A percentile compares a stretch with the other conserved stretches of the same genome.
phyloP scores from a whole-genome alignment of 2,888 invertebrate species.

The Caenorhabditis sp. region DNA sequence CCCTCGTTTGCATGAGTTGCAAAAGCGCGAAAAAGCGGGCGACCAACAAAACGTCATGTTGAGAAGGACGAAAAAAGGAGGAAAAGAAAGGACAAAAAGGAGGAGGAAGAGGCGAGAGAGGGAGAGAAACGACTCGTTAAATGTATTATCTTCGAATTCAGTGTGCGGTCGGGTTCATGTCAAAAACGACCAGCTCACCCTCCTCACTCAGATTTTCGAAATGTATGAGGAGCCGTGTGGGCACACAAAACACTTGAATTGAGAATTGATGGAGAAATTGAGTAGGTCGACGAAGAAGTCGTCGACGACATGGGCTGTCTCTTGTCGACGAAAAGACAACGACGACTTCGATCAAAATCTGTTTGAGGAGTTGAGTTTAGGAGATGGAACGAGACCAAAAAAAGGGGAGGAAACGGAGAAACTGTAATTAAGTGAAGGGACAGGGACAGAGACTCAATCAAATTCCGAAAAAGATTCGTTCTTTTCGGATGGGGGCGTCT shows the following conservation, averaged over 20 bases:
- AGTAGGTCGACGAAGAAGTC: constrained; percentile 23
- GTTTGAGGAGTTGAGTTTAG: not conserved
- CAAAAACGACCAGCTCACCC: constrained; percentile 26
- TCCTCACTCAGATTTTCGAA: constrained; percentile 48
- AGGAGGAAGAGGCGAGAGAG: constrained; percentile 23
- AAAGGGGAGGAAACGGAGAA: constrained; percentile 18
- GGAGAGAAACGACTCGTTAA: constrained; percentile 45
- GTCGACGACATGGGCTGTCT: not conserved
- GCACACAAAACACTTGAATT: constrained; percentile 43
- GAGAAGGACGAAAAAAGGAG: constrained; percentile 44
- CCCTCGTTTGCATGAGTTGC: constrained; percentile 11
- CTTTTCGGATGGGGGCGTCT: constrained; percentile 4
- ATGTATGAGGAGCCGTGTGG: constrained; percentile 34
- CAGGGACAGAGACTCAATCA: too few species aligned
- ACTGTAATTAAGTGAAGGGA: constrained; percentile 54
- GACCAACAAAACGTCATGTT: constrained; percentile 46
- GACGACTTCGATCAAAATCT: too few species aligned
- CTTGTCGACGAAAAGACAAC: not conserved
- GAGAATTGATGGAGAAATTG: constrained; percentile 50
- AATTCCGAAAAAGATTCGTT: constrained; percentile 31
- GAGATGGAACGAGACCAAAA: constrained; percentile 20
- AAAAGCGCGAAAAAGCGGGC: constrained; percentile 53
- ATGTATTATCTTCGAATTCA: constrained; percentile 53
- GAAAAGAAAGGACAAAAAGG: constrained; percentile 33
- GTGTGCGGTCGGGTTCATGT: constrained; percentile 28